Base-by-base conservation (phyloP, 2,888 invertebrate genomes). In the Palloptera scutellata region DNA sequence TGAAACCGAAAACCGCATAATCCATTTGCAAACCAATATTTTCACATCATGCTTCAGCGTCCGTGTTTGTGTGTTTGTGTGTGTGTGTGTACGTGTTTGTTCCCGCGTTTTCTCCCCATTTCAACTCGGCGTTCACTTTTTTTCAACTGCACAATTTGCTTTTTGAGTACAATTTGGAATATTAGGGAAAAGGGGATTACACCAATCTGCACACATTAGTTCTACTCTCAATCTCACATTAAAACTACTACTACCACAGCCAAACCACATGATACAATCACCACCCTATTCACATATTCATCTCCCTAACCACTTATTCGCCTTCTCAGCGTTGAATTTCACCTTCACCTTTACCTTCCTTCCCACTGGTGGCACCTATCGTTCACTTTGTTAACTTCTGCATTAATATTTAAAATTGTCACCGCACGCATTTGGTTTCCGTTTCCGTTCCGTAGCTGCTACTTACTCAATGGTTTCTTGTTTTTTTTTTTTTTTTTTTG, bases 371-470 rank as follows among this genome's bases (percentile, higher is more conserved):
- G 20, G 17, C 54, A 54, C 1, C 2, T n/a, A n/a, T n/a, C 15
- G 19, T 17, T 11, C 17, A 53, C 45, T 41, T 17, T n/a, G 43
- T 19, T 17, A 59, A 45, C 45, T 30, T 20, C 15, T 30, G 61
- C 40, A 63, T 63, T 63, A 63, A 63, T 63, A 63, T 63, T 63
- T 63, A 55, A 63, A 55, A 63, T 43, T 63, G 63, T 63, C 45
- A 45, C 63, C 54, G 43, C 63, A 43, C 63, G 55, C 63, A 19
- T 43, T 61, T 43, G 48, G 19, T 43, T 60, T 48, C 48, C 60
- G 45, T 60, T 48, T 48, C n/a, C n/a, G n/a, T n/a, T 60, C 2
- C 45, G 11, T 10, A 6, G 5, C 15, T 15, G 48, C 48, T 48
- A 15, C 48, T 57, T 10, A 15, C 40, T 57, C 30, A 12, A 13